These are phyloP conservation scores for Arizona elegans DNA, from an alignment of 2,113 vertebrate species.

Conservation along the genomic window DNA sequence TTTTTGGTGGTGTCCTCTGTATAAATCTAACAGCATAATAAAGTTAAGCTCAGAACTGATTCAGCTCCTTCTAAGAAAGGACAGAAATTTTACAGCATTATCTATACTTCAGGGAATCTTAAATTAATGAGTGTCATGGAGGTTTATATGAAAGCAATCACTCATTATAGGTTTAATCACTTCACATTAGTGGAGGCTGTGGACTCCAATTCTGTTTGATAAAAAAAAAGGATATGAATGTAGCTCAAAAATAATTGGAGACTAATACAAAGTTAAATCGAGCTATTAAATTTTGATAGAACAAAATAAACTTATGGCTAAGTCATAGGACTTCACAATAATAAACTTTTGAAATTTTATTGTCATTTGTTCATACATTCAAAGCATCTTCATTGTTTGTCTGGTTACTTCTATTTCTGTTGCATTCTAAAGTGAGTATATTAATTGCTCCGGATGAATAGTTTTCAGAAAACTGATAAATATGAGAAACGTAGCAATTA, in stretches of 20 bases:
- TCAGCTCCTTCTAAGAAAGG: background rate
- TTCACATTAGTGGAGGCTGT: background rate
- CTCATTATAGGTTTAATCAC: conserved; percentile 13
- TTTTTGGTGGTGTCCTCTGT: background rate
- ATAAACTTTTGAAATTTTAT: background rate
- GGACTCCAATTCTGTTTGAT: background rate
- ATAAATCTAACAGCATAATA: background rate
- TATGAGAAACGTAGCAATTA: background rate
- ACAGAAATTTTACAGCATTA: background rate
- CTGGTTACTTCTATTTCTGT: background rate
- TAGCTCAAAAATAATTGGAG: background rate
- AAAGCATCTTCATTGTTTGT: background rate
- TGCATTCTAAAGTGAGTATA: background rate
- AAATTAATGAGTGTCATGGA: conserved; percentile 21
- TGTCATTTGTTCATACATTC: background rate
- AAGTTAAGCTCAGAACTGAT: background rate
- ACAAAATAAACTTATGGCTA: background rate
- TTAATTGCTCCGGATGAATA: background rate
- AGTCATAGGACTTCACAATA: background rate
- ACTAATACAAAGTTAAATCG: background rate
- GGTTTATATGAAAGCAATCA: conserved; percentile 12
- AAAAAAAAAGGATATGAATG: background rate
- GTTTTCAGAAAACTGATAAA: background rate
- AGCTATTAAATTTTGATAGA: background rate
- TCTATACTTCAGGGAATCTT: background rate